Evolutionary conservation across 2,888 invertebrate species (phyloP).

Genomic region (Petrophora chlorosata): DNA sequence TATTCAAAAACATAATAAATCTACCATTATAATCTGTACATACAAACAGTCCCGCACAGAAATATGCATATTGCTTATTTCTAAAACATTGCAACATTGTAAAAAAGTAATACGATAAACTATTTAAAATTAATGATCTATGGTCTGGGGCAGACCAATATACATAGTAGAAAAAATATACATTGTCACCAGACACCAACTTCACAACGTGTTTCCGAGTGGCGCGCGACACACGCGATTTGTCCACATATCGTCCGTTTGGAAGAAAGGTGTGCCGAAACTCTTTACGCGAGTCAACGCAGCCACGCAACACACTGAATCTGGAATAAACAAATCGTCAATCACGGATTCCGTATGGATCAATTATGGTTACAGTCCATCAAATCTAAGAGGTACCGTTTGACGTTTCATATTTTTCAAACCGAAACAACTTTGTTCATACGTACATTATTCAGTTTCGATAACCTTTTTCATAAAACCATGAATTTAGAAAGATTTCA

Average conservation of each 20-base stretch:
- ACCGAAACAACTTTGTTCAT: too few relatives aligned
- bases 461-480: too few relatives aligned
- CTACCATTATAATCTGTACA: conserved; percentile 55
- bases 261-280: neutral
- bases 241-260: neutral
- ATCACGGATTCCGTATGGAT: neutral
- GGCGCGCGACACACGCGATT: conserved; percentile 24
- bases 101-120: conserved; percentile 47
- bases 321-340: conserved; percentile 13
- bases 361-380: too few relatives aligned
- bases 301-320: conserved; percentile 12
- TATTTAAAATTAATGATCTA: conserved; percentile 53
- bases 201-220: conserved; percentile 51
- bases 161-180: conserved; percentile 82
- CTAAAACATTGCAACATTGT: conserved; percentile 69
- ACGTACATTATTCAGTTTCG: too few relatives aligned
- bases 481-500: too few relatives aligned
- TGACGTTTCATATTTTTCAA: too few relatives aligned
- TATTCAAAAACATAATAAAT: conserved; percentile 38
- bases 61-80: conserved; percentile 50
- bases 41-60: conserved; percentile 63
- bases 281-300: conserved; percentile 12
- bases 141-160: conserved; percentile 62
- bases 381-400: too few relatives aligned
- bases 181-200: conserved; percentile 69